phyloP scores from a whole-genome alignment of 2,113 vertebrate species.

The Trichomycterus rosablanca region DNA sequence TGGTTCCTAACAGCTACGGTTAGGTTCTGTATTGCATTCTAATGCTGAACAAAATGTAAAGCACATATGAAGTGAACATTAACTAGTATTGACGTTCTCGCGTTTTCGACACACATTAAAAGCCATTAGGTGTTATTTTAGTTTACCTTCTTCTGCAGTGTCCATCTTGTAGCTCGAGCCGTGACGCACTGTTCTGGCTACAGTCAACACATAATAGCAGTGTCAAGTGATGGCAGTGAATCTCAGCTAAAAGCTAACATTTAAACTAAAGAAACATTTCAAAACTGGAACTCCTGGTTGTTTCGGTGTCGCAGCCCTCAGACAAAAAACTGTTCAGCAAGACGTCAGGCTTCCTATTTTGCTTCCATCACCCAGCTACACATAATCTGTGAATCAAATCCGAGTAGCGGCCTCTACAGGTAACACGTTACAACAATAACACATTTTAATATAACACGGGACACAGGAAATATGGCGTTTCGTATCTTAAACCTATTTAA shows the following conservation, averaged over 20 bases:
- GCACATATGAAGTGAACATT: neutral
- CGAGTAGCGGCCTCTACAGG: neutral
- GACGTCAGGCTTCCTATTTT: neutral
- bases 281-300: neutral
- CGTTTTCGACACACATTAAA: neutral
- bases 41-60: neutral
- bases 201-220: conserved; percentile 45
- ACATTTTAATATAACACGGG: neutral
- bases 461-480: too few species aligned
- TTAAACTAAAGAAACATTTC: neutral
- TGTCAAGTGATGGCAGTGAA: neutral
- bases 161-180: conserved; percentile 45
- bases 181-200: conserved; percentile 46
- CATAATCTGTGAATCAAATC: too few species aligned
- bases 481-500: too few species aligned
- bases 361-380: neutral
- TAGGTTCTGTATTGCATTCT: too few species aligned
- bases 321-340: neutral
- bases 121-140: neutral
- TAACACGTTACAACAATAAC: neutral
- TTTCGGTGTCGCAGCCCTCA: neutral
- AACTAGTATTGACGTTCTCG: too few species aligned
- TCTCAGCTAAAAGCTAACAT: neutral
- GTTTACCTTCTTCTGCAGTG: conserved; percentile 51
- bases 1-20: too few species aligned